Evolutionary conservation across 2,888 invertebrate species (phyloP), one percentile per base, ranked within the genome.

Genomic region (Slavum lentiscoides): DNA sequence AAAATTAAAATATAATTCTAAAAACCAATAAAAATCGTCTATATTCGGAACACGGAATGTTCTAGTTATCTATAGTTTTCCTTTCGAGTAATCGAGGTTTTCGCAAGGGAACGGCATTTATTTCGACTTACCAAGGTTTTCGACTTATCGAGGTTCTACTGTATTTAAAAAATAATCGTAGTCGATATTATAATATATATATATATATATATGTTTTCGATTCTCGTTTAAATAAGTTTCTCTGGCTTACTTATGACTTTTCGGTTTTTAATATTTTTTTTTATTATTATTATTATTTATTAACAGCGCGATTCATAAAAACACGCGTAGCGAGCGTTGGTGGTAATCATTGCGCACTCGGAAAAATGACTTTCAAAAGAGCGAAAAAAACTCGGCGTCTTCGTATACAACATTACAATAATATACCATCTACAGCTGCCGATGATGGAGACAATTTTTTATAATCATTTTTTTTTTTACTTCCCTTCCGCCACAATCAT

Each of bases 271-370:
- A n/a, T n/a, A n/a, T 30, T 30, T 30, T 30, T 30, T 30, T 30
- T 30, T 30, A 30, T 55, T 17, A 21, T 55, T 59, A 39, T 39
- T 4, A n/a, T 55, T 66, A 17, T 55, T 39, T 13, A 53, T 49
- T 13, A 39, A 43, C 58, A 30, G 68, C 5, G 39, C 5, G 39
- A 55, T 66, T 67, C 49, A 37, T 53, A 69, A 77, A 64, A 80
- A 70, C 43, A 39, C 58, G 30, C 23, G 30, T 30, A 30, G 30
- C 4, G 17, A 68, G 67, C 37, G 62, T 69, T 49, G 21, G 58
- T 15, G 69, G 53, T 77, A 69, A 77, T 61, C 58, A 76, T 76
- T 76, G n/a, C 49, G 21, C 43, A 67, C n/a, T n/a, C 43, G 13
- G n/a, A 19, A 43, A 59, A 76, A 76, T 68, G 23, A 76, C 43